phyloP scores from a whole-genome alignment of 2,888 invertebrate species.

The Ophioninae sp. region DNA sequence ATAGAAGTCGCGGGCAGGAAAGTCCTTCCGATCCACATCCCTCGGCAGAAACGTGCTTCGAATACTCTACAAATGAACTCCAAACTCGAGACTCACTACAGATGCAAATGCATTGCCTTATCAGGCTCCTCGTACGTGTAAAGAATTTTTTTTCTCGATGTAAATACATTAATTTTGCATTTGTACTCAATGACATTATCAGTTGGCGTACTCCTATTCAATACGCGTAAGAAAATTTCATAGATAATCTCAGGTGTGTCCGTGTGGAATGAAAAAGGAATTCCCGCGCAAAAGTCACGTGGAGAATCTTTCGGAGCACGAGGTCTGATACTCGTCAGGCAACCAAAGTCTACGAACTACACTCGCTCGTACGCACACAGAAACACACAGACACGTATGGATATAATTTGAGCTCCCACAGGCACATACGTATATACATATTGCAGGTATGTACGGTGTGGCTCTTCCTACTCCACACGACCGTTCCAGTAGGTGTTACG shows the following conservation, averaged over 20 bases:
- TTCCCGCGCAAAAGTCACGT: constrained; percentile 79
- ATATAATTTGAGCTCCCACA: background rate
- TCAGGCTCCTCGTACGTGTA: background rate
- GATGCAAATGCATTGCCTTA: background rate
- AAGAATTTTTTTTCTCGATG: background rate
- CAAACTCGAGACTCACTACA: background rate
- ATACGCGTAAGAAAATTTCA: background rate
- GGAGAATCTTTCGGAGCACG: constrained; percentile 64
- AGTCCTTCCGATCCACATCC: background rate
- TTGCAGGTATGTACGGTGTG: constrained; percentile 28
- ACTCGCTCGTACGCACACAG: constrained; percentile 36
- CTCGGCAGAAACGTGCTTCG: background rate
- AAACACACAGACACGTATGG: background rate
- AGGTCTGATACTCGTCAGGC: constrained; percentile 53
- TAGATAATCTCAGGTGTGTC: background rate
- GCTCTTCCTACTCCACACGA: constrained; percentile 60
- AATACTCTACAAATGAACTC: background rate
- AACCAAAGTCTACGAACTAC: constrained; percentile 44
- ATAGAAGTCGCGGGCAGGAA: too few relatives aligned
- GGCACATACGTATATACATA: constrained; percentile 4
- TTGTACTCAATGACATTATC: constrained; percentile 3
- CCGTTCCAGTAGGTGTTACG: constrained; percentile 79
- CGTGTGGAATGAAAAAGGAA: constrained; percentile 1
- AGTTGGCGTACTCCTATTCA: background rate
- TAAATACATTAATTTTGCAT: background rate